Base-by-base conservation (phyloP, 1,140 invertebrate genomes). In the Scaptodrosophila lebanonensis region DNA sequence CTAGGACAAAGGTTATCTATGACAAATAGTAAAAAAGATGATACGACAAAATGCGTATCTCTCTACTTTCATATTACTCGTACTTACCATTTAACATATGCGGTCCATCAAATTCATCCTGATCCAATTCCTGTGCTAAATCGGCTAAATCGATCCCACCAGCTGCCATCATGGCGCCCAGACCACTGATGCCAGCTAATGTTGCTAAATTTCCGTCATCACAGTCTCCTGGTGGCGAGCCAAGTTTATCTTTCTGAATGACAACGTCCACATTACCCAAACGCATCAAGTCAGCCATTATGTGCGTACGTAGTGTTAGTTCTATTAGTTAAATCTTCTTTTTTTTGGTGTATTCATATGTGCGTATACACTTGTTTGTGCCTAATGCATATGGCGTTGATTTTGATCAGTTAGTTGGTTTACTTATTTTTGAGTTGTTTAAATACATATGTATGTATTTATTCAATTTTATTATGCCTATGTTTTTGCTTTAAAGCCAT, bases 171-270 rank as follows among this genome's bases (percentile, higher is more conserved):
- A 93, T 93, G 50, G 93, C 92, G 73, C 87, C 45, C 40, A 75
- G 66, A 82, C 87, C 69, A 53, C 82, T 49, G 53, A 73, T 47
- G 60, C 76, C 44, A 48, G 90, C 71, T 89, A 88, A 44, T 88
- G 90, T 70, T 59, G 90, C 91, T 84, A 93, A 90, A 56, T 93
- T 93, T 51, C 93, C 93, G 85, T 96, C 94, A 79, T 95, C 94
- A 54, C 93, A 95, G 79, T 93, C 93, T 56, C 93, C 94, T 66
- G 92, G 93, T n/a, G 94, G 93, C 38, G 93, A 95, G 49, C 93
- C 93, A 53, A 93, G 90, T 88, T 93, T 93, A 86, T 91, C 91
- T 87, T 91, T 92, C 53, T 90, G 89, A 83, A 89, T 89, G 86
- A 88, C 89, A 54, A 89, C 89, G 56, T 90, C 90, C 64, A 89